These are phyloP conservation scores for Anoplius nigerrimus DNA, from an alignment of 2,888 invertebrate species.

Conservation along the genomic window DNA sequence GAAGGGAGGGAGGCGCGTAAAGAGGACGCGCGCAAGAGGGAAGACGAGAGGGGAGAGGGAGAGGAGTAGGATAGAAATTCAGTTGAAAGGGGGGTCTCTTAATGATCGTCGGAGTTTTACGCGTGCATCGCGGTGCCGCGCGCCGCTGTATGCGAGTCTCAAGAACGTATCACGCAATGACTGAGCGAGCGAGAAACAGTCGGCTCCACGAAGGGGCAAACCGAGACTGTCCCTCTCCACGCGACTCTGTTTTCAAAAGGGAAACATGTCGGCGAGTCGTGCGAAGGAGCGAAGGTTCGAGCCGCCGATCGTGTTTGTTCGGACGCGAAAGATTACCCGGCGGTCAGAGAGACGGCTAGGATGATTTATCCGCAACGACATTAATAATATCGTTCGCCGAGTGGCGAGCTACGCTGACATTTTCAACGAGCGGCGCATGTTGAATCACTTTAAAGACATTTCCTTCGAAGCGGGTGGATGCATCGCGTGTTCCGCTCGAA, in stretches of 20 bases:
- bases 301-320: too few relatives aligned
- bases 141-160: slow-evolving; percentile 21
- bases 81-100: slow-evolving; percentile 28
- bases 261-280: slow-evolving; percentile 20
- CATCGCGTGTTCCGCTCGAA: slow-evolving; percentile 8
- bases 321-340: too few relatives aligned
- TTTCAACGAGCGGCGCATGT: background rate
- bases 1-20: background rate
- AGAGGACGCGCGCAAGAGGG: background rate
- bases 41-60: slow-evolving; percentile 14
- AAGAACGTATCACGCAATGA: slow-evolving; percentile 46
- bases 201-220: background rate
- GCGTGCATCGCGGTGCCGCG: slow-evolving; percentile 37
- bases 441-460: slow-evolving; percentile 2
- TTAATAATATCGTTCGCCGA: too few relatives aligned
- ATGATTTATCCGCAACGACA: too few relatives aligned
- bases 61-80: background rate
- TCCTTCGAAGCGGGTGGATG: background rate
- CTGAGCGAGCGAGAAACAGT: slow-evolving; percentile 2
- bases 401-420: too few relatives aligned
- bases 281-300: slow-evolving; percentile 14
- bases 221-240: background rate
- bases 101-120: slow-evolving; percentile 50
- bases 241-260: background rate
- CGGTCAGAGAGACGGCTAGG: too few relatives aligned